Conservation (phyloP, 2,113 vertebrate species). For the Ictidomys tridecemlineatus region DNA sequence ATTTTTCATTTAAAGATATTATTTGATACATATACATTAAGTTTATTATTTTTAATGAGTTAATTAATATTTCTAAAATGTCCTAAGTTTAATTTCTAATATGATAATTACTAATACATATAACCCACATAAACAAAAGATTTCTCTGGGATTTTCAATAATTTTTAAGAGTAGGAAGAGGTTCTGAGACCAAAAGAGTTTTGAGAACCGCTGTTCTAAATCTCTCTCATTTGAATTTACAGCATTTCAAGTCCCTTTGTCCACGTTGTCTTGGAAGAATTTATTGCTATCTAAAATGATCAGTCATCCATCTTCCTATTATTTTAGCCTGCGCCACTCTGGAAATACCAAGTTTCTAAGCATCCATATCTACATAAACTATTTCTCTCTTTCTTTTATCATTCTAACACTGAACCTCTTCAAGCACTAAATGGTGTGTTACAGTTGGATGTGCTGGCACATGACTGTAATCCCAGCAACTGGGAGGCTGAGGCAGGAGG, state of each 20-base stretch:
- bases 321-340: background rate
- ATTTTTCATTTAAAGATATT: slow-evolving; percentile 7
- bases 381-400: background rate
- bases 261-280: background rate
- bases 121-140: background rate
- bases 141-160: background rate
- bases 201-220: background rate
- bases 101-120: background rate
- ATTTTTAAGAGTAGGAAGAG: background rate
- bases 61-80: background rate
- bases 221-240: background rate
- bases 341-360: background rate
- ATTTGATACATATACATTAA: background rate
- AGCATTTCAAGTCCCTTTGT: background rate
- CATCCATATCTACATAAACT: background rate
- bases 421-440: background rate
- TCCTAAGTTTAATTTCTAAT: slow-evolving; percentile 26
- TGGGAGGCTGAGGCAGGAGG: too few relatives aligned
- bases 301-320: background rate
- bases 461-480: too few relatives aligned
- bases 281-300: background rate
- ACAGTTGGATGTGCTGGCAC: background rate
- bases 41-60: slow-evolving; percentile 45
- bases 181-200: background rate
- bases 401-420: background rate